Percentiles rank a stretch among this genome's conserved stretches.
Conservation (phyloP, 2,888 invertebrate species). For the Galeruca laticollis region DNA sequence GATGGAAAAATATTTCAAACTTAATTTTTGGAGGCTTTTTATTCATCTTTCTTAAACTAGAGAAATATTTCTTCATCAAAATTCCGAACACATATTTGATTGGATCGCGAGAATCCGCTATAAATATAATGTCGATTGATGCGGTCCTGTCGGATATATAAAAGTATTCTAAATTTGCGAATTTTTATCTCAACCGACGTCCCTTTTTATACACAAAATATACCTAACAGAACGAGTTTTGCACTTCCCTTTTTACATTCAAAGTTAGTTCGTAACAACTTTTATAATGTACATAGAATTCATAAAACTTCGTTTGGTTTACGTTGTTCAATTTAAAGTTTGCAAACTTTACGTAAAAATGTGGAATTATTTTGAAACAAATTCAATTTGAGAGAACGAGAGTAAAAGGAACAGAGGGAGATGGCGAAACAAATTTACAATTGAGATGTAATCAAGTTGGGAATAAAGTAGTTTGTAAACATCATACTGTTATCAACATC, state of each 20-base stretch:
- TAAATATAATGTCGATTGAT: constrained; percentile 1
- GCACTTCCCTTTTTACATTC: constrained; percentile 54
- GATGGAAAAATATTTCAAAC: too few relatives aligned
- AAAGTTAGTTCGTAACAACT: constrained; percentile 62
- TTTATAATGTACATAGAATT: constrained; percentile 64
- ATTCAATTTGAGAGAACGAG: constrained; percentile 58
- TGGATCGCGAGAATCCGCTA: too few relatives aligned
- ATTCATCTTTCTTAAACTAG: too few relatives aligned
- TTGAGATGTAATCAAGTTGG: constrained; percentile 47
- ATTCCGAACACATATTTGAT: too few relatives aligned
- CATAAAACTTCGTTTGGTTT: constrained; percentile 64
- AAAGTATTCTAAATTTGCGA: constrained; percentile 48
- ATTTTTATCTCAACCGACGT: constrained; percentile 55
- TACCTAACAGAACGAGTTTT: constrained; percentile 52
- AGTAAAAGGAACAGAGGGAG: constrained; percentile 1
- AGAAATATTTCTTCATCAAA: too few relatives aligned
- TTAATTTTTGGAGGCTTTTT: too few relatives aligned
- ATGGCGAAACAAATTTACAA: constrained; percentile 35
- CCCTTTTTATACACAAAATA: constrained; percentile 45
- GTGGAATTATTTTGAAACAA: constrained; percentile 64
- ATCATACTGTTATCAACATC: constrained; percentile 8
- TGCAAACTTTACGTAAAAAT: constrained; percentile 61
- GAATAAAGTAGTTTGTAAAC: constrained; percentile 19
- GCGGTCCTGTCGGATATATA: constrained; percentile 35
- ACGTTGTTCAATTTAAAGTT: constrained; percentile 64